Conservation (phyloP, 2,797 vertebrate genomes). For the Phoeniculus purpureus region DNA sequence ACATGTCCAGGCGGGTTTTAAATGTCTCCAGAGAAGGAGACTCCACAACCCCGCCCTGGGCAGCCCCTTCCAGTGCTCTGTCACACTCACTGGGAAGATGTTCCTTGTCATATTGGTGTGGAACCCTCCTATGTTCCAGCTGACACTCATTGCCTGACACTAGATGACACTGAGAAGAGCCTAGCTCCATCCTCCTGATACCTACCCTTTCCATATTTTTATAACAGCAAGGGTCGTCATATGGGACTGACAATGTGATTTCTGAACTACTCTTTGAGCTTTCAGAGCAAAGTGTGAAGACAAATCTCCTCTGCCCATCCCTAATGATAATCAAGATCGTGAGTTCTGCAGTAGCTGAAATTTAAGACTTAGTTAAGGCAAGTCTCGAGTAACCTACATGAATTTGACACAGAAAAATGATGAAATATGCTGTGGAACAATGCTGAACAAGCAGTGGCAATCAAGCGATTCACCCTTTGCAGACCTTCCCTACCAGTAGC, state of each 20-base stretch:
- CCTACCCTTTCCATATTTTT: no score
- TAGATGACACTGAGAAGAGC: no score
- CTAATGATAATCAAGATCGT: constrained; percentile 49
- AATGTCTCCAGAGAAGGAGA: no score
- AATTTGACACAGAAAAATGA: constrained; percentile 65
- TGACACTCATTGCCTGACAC: no score
- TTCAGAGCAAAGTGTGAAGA: background rate
- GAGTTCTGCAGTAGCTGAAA: constrained; percentile 54
- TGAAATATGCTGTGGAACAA: constrained; percentile 62
- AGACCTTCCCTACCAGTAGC: constrained; percentile 47
- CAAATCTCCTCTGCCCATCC: constrained; percentile 25
- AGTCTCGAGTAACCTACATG: constrained; percentile 65
- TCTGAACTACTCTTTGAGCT: background rate
- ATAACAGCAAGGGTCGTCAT: no score
- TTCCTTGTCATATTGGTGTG: no score
- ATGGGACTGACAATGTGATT: background rate
- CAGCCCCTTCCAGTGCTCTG: no score
- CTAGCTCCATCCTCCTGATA: no score
- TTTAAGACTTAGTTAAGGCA: constrained; percentile 65
- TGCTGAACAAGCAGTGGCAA: constrained; percentile 52
- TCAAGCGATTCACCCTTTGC: constrained; percentile 53
- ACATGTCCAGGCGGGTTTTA: no score
- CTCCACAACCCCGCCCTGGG: no score
- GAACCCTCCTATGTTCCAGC: no score
- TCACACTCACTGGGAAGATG: no score